These are phyloP conservation scores for Peromyscus eremicus DNA, from an alignment of 2,797 vertebrate species.

Conservation along the genomic window DNA sequence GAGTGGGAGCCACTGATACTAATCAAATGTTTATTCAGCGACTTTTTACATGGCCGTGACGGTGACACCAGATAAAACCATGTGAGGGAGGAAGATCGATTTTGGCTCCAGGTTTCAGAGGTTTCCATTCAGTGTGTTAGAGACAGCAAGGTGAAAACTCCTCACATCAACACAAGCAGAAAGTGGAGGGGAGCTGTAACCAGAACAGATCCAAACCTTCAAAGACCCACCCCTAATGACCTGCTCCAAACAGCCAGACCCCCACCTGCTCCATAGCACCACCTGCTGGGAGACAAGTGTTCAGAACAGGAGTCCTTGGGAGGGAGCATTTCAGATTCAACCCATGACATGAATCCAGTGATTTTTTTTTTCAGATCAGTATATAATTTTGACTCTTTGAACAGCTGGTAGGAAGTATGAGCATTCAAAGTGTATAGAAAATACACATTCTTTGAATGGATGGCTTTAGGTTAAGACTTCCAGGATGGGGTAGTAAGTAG, in stretches of 20 bases:
- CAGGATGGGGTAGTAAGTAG: background rate
- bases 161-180: background rate
- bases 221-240: background rate
- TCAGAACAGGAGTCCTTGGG: background rate
- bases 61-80: background rate
- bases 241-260: no score
- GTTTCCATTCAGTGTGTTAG: background rate
- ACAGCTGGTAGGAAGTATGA: background rate
- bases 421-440: background rate
- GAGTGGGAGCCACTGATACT: background rate
- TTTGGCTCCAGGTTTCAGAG: background rate
- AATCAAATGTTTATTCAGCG: background rate
- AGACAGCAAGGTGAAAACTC: background rate
- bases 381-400: conserved; percentile 7
- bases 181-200: background rate
- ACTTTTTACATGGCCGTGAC: background rate
- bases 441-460: background rate
- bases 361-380: conserved; percentile 20
- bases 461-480: background rate
- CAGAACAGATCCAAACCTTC: background rate
- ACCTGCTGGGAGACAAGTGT: background rate
- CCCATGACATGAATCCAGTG: background rate
- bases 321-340: background rate
- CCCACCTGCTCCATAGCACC: background rate
- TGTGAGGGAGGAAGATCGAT: background rate